Conservation (phyloP, 2,797 vertebrate genomes). For the Garrulus glandarius region DNA sequence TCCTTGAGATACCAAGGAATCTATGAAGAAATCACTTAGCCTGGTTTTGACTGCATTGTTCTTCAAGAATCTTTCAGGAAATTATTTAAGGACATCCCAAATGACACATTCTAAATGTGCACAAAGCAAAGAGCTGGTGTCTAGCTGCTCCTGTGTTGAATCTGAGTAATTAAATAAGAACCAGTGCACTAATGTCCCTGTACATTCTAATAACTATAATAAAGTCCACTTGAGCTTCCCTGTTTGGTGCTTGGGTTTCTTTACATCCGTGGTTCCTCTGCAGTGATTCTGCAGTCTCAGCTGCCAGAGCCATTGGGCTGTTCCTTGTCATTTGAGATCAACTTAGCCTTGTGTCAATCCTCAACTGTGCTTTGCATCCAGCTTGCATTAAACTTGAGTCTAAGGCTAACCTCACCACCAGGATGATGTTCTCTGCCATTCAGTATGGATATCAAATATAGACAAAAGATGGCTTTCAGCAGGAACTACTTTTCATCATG, state of each 20-base stretch:
- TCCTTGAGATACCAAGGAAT: neutral
- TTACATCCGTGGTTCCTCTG: neutral
- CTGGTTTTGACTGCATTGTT: neutral
- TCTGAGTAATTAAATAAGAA: neutral
- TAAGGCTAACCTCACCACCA: neutral
- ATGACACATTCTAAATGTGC: neutral
- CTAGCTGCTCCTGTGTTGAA: conserved; percentile 15
- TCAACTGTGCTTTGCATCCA: neutral
- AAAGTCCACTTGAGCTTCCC: conserved; percentile 57
- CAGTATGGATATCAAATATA: neutral
- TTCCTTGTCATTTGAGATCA: neutral
- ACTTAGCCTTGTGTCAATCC: neutral
- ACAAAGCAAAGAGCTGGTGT: neutral
- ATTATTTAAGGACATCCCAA: neutral
- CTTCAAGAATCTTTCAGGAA: neutral
- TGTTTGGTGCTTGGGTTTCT: neutral
- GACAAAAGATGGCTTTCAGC: neutral
- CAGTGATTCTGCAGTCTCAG: neutral
- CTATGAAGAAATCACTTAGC: neutral
- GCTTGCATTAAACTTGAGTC: neutral
- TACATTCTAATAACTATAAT: conserved; percentile 66
- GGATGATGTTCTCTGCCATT: neutral
- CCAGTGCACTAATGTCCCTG: conserved; percentile 40
- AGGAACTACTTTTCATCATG: neutral
- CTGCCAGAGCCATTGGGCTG: neutral